Conservation (phyloP, 2,113 vertebrate species). For the Delphinus delphis region DNA sequence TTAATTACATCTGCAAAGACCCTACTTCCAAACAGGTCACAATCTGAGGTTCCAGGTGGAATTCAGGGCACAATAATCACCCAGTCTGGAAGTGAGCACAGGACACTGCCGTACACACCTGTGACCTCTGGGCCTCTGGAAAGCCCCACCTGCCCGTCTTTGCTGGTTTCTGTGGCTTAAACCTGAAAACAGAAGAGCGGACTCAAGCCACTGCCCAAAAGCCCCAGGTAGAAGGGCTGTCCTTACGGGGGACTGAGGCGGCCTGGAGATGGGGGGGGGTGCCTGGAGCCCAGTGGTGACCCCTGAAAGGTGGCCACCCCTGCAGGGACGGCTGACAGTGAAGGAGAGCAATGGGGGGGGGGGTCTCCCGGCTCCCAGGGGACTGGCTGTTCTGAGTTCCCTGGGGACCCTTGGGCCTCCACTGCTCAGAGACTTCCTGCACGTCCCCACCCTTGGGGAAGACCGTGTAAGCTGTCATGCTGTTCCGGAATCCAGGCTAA, state of each 20-base stretch:
- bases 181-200: not conserved
- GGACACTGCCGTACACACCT: accelerated
- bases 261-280: not conserved
- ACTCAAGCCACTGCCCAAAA: not conserved
- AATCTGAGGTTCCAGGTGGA: not conserved
- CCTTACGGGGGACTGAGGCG: not conserved
- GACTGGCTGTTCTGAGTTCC: not conserved
- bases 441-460: accelerated
- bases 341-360: not conserved
- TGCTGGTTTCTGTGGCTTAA: not conserved
- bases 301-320: not conserved
- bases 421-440: not conserved
- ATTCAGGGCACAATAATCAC: accelerated
- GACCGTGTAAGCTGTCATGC: not conserved
- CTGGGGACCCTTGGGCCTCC: too few relatives aligned
- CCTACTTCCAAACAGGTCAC: not conserved
- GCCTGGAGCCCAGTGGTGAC: not conserved
- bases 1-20: not conserved
- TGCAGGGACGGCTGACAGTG: not conserved
- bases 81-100: not conserved
- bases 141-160: not conserved
- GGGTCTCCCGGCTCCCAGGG: not conserved
- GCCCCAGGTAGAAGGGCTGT: not conserved
- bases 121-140: not conserved
- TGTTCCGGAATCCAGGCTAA: not conserved